These are phyloP conservation scores for Ophion obscuratus DNA, from an alignment of 2,888 invertebrate species.

Conservation along the genomic window DNA sequence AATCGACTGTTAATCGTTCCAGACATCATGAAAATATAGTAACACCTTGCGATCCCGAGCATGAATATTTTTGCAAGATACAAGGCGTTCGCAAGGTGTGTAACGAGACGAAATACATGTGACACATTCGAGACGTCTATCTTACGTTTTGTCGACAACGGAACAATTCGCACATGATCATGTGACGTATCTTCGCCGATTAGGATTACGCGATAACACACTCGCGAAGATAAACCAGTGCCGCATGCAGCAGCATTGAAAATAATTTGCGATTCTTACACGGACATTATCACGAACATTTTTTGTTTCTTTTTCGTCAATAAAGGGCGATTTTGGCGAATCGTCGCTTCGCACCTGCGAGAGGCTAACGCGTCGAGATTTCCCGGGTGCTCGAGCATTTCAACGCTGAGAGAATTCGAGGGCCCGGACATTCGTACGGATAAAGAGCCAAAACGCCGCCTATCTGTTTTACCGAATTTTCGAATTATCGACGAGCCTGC, in stretches of 20 bases:
- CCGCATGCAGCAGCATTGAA: background rate
- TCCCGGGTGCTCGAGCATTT: too few relatives aligned
- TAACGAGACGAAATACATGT: background rate
- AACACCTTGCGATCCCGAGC: background rate
- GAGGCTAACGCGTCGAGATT: too few relatives aligned
- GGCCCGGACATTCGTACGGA: too few relatives aligned
- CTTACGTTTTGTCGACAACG: background rate
- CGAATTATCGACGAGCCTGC: too few relatives aligned
- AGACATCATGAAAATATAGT: background rate
- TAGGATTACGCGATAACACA: constrained; percentile 6
- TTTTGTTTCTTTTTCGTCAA: background rate
- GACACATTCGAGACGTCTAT: background rate
- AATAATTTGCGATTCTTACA: background rate
- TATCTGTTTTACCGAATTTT: too few relatives aligned
- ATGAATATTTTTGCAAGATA: background rate
- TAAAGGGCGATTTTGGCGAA: too few relatives aligned
- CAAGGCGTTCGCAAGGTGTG: background rate
- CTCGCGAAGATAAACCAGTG: background rate
- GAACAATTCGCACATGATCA: background rate
- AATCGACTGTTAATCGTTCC: background rate
- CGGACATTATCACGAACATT: background rate
- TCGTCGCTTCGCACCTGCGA: too few relatives aligned
- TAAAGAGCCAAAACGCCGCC: too few relatives aligned
- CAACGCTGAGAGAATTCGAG: too few relatives aligned
- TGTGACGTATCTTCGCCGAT: constrained; percentile 1